Evolutionary conservation across 2,113 vertebrate species (phyloP), one percentile per base, ranked within the genome.

Genomic region (Muntiacus muntjak): DNA sequence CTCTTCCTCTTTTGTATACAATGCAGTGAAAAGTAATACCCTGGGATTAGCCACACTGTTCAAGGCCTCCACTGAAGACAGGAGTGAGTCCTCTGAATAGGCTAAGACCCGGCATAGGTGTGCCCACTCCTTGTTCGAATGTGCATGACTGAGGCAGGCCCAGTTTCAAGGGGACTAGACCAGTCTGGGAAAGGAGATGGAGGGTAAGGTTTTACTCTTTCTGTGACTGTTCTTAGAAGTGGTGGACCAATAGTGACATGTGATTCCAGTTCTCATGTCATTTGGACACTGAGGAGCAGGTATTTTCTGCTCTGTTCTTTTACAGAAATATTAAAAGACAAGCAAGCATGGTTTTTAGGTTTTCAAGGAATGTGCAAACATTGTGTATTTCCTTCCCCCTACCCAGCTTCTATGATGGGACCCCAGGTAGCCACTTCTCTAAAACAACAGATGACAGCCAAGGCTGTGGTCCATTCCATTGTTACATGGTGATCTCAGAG

Each of bases 271-370:
- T 71, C 52, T 87, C 21, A 55, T 60, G 5, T 83, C 33, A 21
- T 21, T 64, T 90, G 86, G 52, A 60, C 33, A 23, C 30, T 2
- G 23, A 87, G 26, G 7, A 52, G 28, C 79, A 57, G 91, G 47
- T 47, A 30, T 21, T 43, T 64, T 54, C 57, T 15, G n/a, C 25
- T 11, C 7, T 10, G 3, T 95, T 90, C 67, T 47, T 83, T 96
- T 28, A 78, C 7, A 82, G 79, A 79, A 83, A 94, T 43, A 60
- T 74, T 67, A 60, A 74, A 36, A 64, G 74, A 33, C 36, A 76
- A 64, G 89, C 54, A 74, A 76, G 7, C 33, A 21, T 67, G 40
- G 33, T 14, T 84, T 96, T 96, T n/a, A 78, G 79, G 67, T 76
- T 87, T 84, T 87, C 6, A 47, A 87, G n/a, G 71, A 67, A 62